A percentile compares a stretch with the other conserved stretches of the same genome.
phyloP scores from a whole-genome alignment of 92 coral and sea anemone genomes.

The Palythoa grandis region DNA sequence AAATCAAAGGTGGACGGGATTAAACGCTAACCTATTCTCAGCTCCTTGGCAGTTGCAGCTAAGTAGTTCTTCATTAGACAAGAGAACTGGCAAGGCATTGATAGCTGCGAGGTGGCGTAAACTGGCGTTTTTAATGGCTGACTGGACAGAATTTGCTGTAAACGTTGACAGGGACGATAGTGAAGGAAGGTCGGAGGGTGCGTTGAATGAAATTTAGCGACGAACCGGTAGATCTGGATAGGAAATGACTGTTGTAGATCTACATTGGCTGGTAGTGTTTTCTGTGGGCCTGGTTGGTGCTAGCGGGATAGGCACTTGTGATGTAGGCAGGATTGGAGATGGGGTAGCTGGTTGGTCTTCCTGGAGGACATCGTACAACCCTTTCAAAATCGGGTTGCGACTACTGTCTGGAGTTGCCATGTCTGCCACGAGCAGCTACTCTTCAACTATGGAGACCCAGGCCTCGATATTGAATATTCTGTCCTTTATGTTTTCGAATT shows the following conservation, averaged over 20 bases:
- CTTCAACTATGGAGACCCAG: conserved; percentile 4
- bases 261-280: neutral
- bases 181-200: neutral
- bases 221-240: neutral
- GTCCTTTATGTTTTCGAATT: neutral
- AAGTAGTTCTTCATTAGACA: neutral
- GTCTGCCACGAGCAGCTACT: neutral
- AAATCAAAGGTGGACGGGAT: too few species aligned
- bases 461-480: neutral
- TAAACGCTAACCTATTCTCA: neutral
- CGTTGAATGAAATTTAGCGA: conserved; percentile 1
- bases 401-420: conserved; percentile 4
- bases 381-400: conserved; percentile 8
- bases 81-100: neutral
- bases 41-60: conserved; percentile 1
- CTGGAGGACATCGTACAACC: neutral
- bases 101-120: neutral
- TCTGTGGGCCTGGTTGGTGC: neutral
- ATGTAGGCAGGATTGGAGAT: conserved; percentile 6
- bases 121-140: neutral
- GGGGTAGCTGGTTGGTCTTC: neutral
- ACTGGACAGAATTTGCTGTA: conserved; percentile 4
- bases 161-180: neutral
- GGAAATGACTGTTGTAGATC: neutral
- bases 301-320: neutral